These are phyloP conservation scores for Noctua fimbriata DNA, from an alignment of 2,888 invertebrate species.

Conservation along the genomic window DNA sequence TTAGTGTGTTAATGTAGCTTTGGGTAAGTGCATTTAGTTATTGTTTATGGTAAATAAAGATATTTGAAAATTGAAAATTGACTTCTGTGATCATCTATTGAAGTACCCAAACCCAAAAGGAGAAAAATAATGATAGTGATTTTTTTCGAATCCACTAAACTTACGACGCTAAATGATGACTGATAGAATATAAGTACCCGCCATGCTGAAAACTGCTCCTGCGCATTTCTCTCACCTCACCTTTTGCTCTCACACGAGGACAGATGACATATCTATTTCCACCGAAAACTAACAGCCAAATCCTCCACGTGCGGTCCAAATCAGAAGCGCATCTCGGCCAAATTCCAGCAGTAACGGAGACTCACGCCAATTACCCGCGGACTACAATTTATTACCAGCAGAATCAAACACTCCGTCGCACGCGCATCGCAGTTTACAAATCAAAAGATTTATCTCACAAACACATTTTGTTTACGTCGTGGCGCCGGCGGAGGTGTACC, in stretches of 20 bases:
- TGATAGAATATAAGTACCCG: background rate
- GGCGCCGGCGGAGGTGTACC: slow-evolving; percentile 58
- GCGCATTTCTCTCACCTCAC: background rate
- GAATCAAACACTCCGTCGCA: slow-evolving; percentile 61
- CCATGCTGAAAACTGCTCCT: background rate
- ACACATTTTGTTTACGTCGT: slow-evolving; percentile 62
- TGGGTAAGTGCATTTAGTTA: too few relatives aligned
- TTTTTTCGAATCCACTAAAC: too few relatives aligned
- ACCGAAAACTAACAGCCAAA: slow-evolving; percentile 12
- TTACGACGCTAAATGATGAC: too few relatives aligned
- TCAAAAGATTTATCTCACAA: slow-evolving; percentile 66
- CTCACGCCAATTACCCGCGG: slow-evolving; percentile 41
- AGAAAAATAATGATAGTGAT: too few relatives aligned
- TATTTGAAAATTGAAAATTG: too few relatives aligned
- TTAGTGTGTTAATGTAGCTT: too few relatives aligned
- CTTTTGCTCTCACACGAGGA: background rate
- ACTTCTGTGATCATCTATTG: too few relatives aligned
- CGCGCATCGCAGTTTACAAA: slow-evolving; percentile 62
- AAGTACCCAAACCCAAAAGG: too few relatives aligned
- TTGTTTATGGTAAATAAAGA: too few relatives aligned
- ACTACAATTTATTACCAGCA: slow-evolving; percentile 57
- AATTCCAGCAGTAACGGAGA: slow-evolving; percentile 40
- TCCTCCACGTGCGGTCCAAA: slow-evolving; percentile 32
- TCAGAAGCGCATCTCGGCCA: slow-evolving; percentile 39
- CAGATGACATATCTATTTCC: slow-evolving; percentile 8